Conservation (phyloP, 2,797 vertebrate genomes). For the Anas bahamensis region DNA sequence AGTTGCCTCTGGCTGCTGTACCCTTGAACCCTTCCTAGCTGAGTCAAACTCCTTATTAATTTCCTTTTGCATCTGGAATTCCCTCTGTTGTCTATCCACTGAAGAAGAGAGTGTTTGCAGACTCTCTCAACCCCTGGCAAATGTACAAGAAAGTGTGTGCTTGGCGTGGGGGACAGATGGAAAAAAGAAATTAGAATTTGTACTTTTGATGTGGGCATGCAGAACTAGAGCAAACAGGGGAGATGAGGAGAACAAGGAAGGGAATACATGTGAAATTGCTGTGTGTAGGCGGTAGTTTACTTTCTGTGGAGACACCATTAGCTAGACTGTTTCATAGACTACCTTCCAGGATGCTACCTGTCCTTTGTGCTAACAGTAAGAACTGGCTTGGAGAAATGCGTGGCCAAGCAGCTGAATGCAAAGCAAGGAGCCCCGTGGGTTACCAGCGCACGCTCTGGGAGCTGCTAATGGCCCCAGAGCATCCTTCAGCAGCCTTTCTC, state of each 20-base stretch:
- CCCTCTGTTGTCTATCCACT: not conserved
- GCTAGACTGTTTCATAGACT: not conserved
- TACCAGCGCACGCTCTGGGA: not conserved
- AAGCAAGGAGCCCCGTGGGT: not conserved
- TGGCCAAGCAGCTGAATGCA: not conserved
- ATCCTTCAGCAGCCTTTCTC: not conserved
- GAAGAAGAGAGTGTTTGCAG: not conserved
- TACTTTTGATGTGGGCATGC: not conserved
- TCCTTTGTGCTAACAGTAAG: rapidly evolving
- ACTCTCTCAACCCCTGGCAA: not conserved
- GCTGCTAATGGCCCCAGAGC: not conserved
- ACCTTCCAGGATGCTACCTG: not conserved
- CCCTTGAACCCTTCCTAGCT: not conserved
- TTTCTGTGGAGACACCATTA: not conserved
- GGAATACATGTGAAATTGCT: not conserved
- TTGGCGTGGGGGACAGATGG: not conserved
- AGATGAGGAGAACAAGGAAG: not conserved
- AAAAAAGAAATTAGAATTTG: rapidly evolving
- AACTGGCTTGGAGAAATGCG: not conserved
- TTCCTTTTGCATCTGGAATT: not conserved
- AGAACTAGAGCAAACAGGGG: not conserved
- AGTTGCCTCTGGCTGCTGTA: not conserved
- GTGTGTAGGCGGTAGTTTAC: not conserved
- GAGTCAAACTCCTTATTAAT: not conserved
- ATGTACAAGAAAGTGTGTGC: not conserved